Percentiles rank a stretch among this genome's conserved stretches.
Evolutionary conservation across 2,888 invertebrate species (phyloP).

Genomic region (Nysson spinosus): DNA sequence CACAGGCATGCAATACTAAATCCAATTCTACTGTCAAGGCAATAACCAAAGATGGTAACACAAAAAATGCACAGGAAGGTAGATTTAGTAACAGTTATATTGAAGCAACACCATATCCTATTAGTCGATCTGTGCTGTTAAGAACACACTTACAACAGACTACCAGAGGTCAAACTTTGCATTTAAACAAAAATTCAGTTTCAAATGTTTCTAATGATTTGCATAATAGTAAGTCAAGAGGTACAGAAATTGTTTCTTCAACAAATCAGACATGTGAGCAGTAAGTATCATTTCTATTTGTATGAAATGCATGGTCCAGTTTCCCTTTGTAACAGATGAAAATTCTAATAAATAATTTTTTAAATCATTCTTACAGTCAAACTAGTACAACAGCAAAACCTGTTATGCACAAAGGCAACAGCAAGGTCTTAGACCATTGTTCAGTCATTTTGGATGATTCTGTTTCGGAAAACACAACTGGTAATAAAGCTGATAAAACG

Average conservation of each 20-base stretch:
- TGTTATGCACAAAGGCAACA: too few species aligned
- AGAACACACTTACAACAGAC: slow-evolving; percentile 55
- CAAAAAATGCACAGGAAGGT: not conserved
- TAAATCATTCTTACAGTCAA: too few species aligned
- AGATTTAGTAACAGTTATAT: slow-evolving; percentile 43
- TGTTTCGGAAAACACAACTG: slow-evolving; percentile 18
- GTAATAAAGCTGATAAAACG: slow-evolving; percentile 10
- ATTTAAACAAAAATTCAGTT: slow-evolving; percentile 10
- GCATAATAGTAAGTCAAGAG: not conserved
- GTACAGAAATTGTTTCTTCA: not conserved
- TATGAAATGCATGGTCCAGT: too few species aligned
- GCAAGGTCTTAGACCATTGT: too few species aligned
- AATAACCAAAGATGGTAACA: not conserved
- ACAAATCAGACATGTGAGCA: not conserved
- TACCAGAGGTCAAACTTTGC: slow-evolving; percentile 16
- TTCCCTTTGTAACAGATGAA: too few species aligned
- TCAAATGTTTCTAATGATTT: not conserved
- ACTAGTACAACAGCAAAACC: too few species aligned
- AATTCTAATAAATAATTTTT: too few species aligned
- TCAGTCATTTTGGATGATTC: slow-evolving; percentile 51
- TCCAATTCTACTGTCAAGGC: not conserved
- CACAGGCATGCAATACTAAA: not conserved
- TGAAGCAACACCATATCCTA: slow-evolving; percentile 64
- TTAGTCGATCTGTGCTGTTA: slow-evolving; percentile 57
- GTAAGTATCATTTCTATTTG: slow-evolving; percentile 28